Conservation (phyloP, 2,113 vertebrate genomes). For the Pelecanoides urinatrix region DNA sequence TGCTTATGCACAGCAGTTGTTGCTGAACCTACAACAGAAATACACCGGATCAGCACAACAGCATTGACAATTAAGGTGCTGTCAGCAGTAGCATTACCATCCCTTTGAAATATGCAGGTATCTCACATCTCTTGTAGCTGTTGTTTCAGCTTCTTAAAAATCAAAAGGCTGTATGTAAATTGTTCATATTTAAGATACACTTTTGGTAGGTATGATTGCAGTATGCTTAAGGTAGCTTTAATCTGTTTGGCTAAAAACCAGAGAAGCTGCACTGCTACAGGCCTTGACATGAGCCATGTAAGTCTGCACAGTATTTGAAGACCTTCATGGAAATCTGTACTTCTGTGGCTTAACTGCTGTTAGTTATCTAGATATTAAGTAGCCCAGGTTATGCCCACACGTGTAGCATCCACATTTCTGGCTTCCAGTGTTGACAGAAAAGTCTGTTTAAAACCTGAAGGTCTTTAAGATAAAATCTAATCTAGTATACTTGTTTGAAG, state of each 20-base stretch:
- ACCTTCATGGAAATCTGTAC: background rate
- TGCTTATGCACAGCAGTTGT: background rate
- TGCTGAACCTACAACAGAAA: background rate
- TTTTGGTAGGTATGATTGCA: background rate
- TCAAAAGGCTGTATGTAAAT: background rate
- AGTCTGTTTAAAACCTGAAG: background rate
- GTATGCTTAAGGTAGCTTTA: background rate
- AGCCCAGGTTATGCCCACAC: background rate
- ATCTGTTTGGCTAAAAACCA: background rate
- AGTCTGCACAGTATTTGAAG: background rate
- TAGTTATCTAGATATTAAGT: background rate
- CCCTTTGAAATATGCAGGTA: background rate
- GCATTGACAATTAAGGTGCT: background rate
- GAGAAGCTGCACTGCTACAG: background rate
- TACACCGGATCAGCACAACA: background rate
- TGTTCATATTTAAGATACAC: background rate
- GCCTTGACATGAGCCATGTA: background rate
- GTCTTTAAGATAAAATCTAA: background rate
- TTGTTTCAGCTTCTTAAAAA: background rate
- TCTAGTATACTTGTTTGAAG: background rate
- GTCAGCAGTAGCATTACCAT: background rate
- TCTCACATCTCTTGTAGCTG: background rate
- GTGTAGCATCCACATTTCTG: background rate
- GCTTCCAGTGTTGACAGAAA: background rate
- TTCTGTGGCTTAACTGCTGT: background rate